Evolutionary conservation across 1,140 invertebrate genomes (phyloP).

Genomic region (Drosophila kohkoa): DNA sequence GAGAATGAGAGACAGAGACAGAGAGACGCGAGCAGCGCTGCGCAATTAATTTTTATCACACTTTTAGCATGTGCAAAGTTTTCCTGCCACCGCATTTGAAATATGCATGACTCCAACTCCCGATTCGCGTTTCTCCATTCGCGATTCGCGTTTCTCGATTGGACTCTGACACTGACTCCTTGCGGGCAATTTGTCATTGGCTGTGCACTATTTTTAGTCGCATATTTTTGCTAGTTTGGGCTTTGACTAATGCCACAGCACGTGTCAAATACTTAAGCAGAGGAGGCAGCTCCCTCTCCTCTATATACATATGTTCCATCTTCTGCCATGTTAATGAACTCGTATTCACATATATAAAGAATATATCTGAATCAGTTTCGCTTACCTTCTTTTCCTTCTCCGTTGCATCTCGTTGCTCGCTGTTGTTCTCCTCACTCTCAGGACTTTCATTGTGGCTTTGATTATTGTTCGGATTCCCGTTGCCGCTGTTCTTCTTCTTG

Average conservation of each 20-base stretch:
- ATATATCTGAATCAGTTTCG: background rate
- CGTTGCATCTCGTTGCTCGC: constrained; percentile 11
- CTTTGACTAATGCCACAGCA: constrained; percentile 44
- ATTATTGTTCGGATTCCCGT: constrained; percentile 9
- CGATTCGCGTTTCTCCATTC: background rate
- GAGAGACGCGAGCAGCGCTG: constrained; percentile 49
- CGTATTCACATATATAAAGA: background rate
- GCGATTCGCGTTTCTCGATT: background rate
- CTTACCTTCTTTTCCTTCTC: constrained; percentile 42
- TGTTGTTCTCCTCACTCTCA: constrained; percentile 37
- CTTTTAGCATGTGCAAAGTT: constrained; percentile 77
- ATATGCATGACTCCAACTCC: constrained; percentile 31
- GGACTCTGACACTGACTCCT: constrained; percentile 30
- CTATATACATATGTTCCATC: too few relatives aligned
- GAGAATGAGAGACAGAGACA: background rate
- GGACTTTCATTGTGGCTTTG: constrained; percentile 35
- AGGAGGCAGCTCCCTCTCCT: too few relatives aligned
- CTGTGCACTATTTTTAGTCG: constrained; percentile 42
- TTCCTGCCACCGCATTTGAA: constrained; percentile 45
- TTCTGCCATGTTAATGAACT: constrained; percentile 67
- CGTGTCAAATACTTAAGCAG: constrained; percentile 15
- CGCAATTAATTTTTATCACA: constrained; percentile 84
- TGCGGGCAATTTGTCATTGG: constrained; percentile 71
- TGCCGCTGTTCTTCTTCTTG: constrained; percentile 74
- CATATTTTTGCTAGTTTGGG: constrained; percentile 49